Conservation (phyloP, 2,888 invertebrate species). For the Pheosia tremula region DNA sequence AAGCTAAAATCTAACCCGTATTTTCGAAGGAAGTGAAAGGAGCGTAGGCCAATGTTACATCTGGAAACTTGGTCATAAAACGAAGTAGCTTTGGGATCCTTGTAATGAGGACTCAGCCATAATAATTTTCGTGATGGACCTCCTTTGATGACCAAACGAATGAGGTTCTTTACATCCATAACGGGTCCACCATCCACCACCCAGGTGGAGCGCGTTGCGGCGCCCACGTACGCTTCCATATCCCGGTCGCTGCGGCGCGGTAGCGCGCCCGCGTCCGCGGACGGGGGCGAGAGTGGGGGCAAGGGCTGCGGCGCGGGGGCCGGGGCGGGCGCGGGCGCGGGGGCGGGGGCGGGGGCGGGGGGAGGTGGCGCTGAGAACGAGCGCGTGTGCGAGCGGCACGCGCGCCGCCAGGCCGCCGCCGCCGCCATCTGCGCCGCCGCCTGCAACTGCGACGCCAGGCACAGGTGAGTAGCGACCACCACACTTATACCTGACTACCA, state of each 20-base stretch:
- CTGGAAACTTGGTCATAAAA: too few species aligned
- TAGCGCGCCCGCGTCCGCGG: slow-evolving; percentile 53
- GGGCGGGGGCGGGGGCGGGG: slow-evolving; percentile 13
- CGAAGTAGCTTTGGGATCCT: too few species aligned
- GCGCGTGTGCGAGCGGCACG: slow-evolving; percentile 62
- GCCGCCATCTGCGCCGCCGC: slow-evolving; percentile 52
- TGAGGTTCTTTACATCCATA: too few species aligned
- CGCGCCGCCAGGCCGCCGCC: slow-evolving; percentile 69
- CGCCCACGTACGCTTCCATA: slow-evolving; percentile 87
- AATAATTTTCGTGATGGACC: too few species aligned
- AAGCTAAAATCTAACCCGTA: too few species aligned
- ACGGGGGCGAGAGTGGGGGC: slow-evolving; percentile 14
- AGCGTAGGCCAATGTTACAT: too few species aligned
- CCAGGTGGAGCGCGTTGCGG: slow-evolving; percentile 86
- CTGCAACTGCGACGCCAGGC: slow-evolving; percentile 66
- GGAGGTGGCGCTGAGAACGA: slow-evolving; percentile 39
- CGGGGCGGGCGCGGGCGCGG: slow-evolving; percentile 57
- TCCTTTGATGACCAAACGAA: too few species aligned
- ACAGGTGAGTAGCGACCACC: slow-evolving; percentile 45
- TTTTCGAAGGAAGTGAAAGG: too few species aligned
- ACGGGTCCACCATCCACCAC: too few species aligned
- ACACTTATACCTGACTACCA: too few species aligned
- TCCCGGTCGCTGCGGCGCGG: slow-evolving; percentile 71
- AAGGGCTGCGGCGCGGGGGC: background rate
- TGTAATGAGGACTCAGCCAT: too few species aligned